Evolutionary conservation across 2,888 invertebrate genomes (phyloP), one percentile per base, ranked within the genome.

Genomic region (Nezara viridula): DNA sequence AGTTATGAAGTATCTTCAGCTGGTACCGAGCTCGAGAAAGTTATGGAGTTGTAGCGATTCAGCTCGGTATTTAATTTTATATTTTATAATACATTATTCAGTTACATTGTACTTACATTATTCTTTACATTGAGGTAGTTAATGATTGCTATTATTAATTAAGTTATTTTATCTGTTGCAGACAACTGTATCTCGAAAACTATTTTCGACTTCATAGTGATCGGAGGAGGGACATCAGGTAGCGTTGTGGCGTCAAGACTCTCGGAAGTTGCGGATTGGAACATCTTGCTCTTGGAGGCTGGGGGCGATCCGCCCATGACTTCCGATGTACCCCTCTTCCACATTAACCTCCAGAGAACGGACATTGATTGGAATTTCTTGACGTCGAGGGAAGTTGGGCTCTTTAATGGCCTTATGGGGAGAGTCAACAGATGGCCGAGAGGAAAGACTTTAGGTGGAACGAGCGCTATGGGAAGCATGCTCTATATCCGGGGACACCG

Each of bases 361-460:
- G 90, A 91, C 0, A 92, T 94, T 49, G 94, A 94, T 91, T 94
- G 94, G 92, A 90, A 92, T 60, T 95, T 94, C 92, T 91, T 92
- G 89, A 93, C 94, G 0, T 94, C 94, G 90, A 93, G 93, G 0
- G 93, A 94, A 32, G 90, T 92, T 6, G 91, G 91, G 6, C 92
- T 92, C 44, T 94, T 94, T 89, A 91, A 92, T 47, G 92, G 93
- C 3, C 91, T 92, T 89, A 92, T 91, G 52, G 91, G 92, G 10
- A 92, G 92, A 47, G 89, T 91, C 19, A 94, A 95, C 91, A 92
- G 92, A 86, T 95, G 94, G 94, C 93, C 94, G 0, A 93, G 95
- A 27, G 95, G 95, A 0, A 95, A 95, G 92, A 94, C 94, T 21
- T 92, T 95, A n/a, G 96, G 96, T 0, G 96, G 96, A 0, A 93